Evolutionary conservation across 2,113 vertebrate genomes (phyloP), one percentile per base, ranked within the genome.

Genomic region (Malurus alboscapulatus): DNA sequence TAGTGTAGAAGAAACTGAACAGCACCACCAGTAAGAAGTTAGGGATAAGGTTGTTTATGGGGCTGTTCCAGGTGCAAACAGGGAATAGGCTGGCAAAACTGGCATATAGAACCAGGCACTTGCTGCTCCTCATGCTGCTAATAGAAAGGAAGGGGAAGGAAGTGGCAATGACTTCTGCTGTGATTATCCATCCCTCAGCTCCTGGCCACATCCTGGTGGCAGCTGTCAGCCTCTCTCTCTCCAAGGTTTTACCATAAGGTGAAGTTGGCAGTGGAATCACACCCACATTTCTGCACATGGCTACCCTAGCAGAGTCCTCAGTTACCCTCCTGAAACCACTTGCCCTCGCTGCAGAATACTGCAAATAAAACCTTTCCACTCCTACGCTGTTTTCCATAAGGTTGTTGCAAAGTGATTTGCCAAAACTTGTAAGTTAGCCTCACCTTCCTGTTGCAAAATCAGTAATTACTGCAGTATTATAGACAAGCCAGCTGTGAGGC

Each of bases 401-500:
- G 26, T 40, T 66, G 53, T 50, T 90, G 66, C 58, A 87, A 87
- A 85, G 45, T 58, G 66, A 58, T 94, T 65, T 83, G 45, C n/a
- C 47, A 44, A 79, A 92, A 79, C 42, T 89, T 13, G 2, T 38
- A 57, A 72, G 57, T 51, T 58, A 66, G 67, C 48, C 77, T 91
- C 81, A 87, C 54, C 59, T 76, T 58, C 68, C 92, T 72, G 69
- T 62, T 73, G 55, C 30, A 88, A 86, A 71, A 86, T 45, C 87
- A 92, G 88, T 57, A 88, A 88, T 91, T 87, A 92, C 61, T 82
- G 48, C 73, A 78, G 77, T 45, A 68, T 65, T 88, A 88, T 7
- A 84, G 84, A 82, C 76, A 84, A 92, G 61, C 22, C 53, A 84
- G 66, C 36, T 65, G 54, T 72, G 34, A 61, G 68, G 34, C 38